Evolutionary conservation across 2,113 vertebrate species (phyloP), one percentile per base, ranked within the genome.

Genomic region (Cheilinus undulatus): DNA sequence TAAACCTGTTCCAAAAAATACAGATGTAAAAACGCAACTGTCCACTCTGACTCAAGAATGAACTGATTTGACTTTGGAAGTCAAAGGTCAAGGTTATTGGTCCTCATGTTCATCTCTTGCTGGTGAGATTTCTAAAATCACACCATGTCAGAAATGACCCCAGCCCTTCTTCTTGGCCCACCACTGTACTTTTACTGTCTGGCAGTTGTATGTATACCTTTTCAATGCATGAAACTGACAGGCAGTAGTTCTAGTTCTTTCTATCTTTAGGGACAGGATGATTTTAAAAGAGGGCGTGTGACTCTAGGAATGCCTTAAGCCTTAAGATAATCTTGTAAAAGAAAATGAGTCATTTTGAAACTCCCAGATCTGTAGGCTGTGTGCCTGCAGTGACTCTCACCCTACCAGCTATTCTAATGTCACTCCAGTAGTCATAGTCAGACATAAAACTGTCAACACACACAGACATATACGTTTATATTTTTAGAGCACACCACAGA

Each of bases 401-500:
- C 34, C n/a, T 27, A 7, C n/a, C 34, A 19, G 40, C 43, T 73
- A 40, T 54, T 66, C 27, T 36, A 26, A 59, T 50, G n/a, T 54
- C 49, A 30, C 14, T 24, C 2, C 17, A 6, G 20, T 49, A 26
- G 30, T 61, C 12, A 14, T 23, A 40, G 8, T 34, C 42, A 69
- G 36, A 56, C 27, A 53, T 51, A 17, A 14, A 26, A 59, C 17
- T 36, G 3, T 26, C 45, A 24, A 38, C 34, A 56, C 9, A 12
- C 57, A 59, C 38, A 61, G 46, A 65, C 53, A 43, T 20, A 26
- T 40, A 54, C 43, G 70, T 48, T 0, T 28, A 38, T 76, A 42
- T 58, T 83, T 79, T 83, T 52, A 61, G 43, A 79, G 24, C 23
- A 66, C 73, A 80, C 81, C 66, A 42, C 74, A 80, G 59, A 53